Conservation (phyloP, 2,113 vertebrate genomes). For the Tetrax tetrax region DNA sequence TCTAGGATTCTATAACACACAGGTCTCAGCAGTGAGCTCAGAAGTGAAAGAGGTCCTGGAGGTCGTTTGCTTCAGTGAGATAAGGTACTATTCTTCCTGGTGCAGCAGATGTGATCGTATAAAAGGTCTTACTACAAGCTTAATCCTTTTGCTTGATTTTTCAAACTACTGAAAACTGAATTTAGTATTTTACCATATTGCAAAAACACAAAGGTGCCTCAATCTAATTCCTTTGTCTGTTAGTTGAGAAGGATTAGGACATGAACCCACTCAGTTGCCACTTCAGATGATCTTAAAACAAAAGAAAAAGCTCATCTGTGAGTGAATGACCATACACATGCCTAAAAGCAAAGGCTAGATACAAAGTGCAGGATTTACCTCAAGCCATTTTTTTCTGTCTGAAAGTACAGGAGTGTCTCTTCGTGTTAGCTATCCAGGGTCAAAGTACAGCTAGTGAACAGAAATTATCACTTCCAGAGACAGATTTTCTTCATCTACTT, state of each 20-base stretch:
- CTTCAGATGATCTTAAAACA: neutral
- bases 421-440: neutral
- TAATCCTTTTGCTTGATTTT: neutral
- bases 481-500: neutral
- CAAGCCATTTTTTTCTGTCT: neutral
- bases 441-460: neutral
- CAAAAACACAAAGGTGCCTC: neutral
- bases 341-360: neutral
- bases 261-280: neutral
- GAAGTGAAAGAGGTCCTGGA: neutral
- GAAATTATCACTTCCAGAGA: neutral
- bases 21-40: neutral
- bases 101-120: neutral
- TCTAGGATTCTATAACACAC: neutral
- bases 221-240: neutral
- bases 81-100: neutral
- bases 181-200: neutral
- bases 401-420: neutral
- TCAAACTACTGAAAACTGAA: neutral
- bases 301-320: neutral
- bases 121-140: neutral
- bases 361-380: neutral
- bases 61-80: neutral
- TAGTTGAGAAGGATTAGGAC: neutral
- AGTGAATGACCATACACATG: neutral